These are phyloP conservation scores for Atethmia centrago DNA, from an alignment of 2,888 invertebrate species.

Conservation along the genomic window DNA sequence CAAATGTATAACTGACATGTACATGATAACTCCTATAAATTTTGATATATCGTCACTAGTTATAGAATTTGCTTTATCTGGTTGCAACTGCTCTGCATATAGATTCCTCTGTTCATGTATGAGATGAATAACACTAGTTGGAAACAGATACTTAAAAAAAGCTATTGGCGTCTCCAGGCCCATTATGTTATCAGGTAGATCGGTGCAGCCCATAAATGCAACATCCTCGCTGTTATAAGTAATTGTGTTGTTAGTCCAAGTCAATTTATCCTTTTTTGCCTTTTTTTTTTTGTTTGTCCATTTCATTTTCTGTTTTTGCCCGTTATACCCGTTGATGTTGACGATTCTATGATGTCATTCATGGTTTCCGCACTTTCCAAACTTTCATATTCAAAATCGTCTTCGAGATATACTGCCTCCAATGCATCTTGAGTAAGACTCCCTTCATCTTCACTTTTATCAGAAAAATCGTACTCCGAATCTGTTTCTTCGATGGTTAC, in stretches of 20 bases:
- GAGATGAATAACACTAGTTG: constrained; percentile 37
- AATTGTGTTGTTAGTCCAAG: constrained; percentile 21
- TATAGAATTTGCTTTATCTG: constrained; percentile 22
- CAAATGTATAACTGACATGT: constrained; percentile 62
- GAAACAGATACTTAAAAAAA: constrained; percentile 56
- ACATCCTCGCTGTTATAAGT: constrained; percentile 18
- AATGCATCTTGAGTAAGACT: no score
- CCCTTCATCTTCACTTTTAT: no score
- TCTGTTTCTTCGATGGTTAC: no score
- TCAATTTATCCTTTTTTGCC: background rate
- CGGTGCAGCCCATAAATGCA: constrained; percentile 40
- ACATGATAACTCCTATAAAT: constrained; percentile 58
- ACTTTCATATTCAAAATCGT: no score
- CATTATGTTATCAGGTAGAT: constrained; percentile 52
- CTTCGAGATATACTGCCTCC: no score
- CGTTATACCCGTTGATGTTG: no score
- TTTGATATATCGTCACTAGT: constrained; percentile 40
- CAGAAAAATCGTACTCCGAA: no score
- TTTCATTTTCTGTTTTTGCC: no score
- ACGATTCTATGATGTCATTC: no score
- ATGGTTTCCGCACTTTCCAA: no score
- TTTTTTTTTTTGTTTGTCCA: no score
- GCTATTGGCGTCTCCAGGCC: constrained; percentile 41
- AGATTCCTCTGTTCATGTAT: constrained; percentile 46
- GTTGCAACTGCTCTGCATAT: constrained; percentile 47